Evolutionary conservation across 2,888 invertebrate genomes (phyloP).

Genomic region (Coremacera marginata): DNA sequence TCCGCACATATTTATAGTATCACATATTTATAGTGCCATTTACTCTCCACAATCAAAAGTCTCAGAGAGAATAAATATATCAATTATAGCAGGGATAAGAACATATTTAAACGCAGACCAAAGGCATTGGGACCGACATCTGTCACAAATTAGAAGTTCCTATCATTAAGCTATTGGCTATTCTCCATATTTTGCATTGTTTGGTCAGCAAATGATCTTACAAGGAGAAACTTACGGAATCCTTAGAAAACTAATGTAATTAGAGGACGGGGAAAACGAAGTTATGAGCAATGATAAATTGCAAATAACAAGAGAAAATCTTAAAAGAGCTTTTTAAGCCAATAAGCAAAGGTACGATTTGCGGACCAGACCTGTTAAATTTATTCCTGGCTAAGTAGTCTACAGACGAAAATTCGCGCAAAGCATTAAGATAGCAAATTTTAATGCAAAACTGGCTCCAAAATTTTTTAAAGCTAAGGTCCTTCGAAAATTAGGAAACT

Average conservation of each 20-base stretch:
- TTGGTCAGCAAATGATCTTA: conserved; percentile 12
- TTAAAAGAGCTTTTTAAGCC: not conserved
- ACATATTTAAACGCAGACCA: not conserved
- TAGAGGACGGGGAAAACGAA: not conserved
- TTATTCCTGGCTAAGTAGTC: conserved; percentile 15
- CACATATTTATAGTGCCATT: not conserved
- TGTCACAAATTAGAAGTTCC: not conserved
- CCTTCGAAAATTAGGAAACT: conserved; percentile 3
- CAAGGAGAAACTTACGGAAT: not conserved
- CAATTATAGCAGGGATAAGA: not conserved
- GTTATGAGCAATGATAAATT: not conserved
- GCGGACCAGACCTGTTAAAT: not conserved
- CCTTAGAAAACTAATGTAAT: not conserved
- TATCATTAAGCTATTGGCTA: not conserved
- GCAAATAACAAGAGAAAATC: not conserved
- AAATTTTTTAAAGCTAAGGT: conserved; percentile 27
- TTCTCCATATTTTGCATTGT: not conserved
- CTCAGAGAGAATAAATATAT: not conserved
- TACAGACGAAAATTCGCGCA: conserved; percentile 28
- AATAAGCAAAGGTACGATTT: conserved; percentile 16
- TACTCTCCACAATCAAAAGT: conserved; percentile 13
- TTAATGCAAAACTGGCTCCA: conserved; percentile 31
- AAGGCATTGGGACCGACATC: not conserved
- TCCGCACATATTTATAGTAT: not conserved
- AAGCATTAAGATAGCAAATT: conserved; percentile 5